Conservation (phyloP, 2,888 invertebrate genomes). For the Athripsodes cinereus region DNA sequence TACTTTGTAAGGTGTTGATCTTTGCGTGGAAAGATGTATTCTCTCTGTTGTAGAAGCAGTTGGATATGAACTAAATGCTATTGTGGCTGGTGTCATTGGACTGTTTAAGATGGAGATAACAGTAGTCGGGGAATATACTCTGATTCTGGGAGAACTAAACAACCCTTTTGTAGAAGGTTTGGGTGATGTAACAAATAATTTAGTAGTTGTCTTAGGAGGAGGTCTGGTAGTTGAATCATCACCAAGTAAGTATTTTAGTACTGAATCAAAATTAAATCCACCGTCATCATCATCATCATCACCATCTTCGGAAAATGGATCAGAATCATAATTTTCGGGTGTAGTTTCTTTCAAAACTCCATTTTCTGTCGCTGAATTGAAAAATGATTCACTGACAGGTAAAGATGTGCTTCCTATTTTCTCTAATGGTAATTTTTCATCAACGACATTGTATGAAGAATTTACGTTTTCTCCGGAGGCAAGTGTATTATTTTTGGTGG, state of each 20-base stretch:
- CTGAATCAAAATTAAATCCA: slow-evolving; percentile 55
- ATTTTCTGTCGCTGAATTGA: not conserved
- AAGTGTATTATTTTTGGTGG: not conserved
- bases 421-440: not conserved
- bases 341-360: slow-evolving; percentile 10
- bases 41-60: not conserved
- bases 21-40: not conserved
- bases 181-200: not conserved
- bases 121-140: not conserved
- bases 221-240: slow-evolving; percentile 39
- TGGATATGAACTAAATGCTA: not conserved
- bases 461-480: not conserved
- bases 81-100: no score
- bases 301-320: slow-evolving; percentile 41
- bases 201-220: slow-evolving; percentile 10
- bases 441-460: no score
- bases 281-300: slow-evolving; percentile 46
- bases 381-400: not conserved
- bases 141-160: not conserved
- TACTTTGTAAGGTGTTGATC: not conserved
- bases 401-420: not conserved
- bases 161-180: not conserved
- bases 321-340: slow-evolving; percentile 29
- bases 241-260: slow-evolving; percentile 55
- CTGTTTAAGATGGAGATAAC: not conserved